Conservation (phyloP, 2,888 invertebrate species). For the Tanaodytes sp. region DNA sequence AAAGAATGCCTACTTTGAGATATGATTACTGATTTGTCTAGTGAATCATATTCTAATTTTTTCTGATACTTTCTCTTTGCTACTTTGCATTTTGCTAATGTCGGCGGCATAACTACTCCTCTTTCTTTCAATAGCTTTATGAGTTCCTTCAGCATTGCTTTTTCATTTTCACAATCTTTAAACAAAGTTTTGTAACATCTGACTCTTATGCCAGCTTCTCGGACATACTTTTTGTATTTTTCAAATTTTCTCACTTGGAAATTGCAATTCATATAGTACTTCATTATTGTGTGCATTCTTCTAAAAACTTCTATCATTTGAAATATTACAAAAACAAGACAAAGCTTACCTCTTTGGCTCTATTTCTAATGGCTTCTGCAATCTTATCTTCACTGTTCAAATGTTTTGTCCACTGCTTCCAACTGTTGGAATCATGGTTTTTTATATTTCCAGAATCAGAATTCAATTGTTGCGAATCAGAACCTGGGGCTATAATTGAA, state of each 20-base stretch:
- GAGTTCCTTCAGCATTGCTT: slow-evolving; percentile 59
- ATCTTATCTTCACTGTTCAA: too few relatives aligned
- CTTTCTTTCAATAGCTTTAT: slow-evolving; percentile 62
- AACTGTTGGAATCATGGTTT: too few relatives aligned
- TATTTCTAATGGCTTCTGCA: too few relatives aligned
- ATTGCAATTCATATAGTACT: background rate
- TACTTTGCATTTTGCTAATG: slow-evolving; percentile 65
- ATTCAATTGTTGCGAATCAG: too few relatives aligned
- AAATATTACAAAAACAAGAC: too few relatives aligned
- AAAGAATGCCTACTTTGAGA: slow-evolving; percentile 64
- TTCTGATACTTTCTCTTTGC: slow-evolving; percentile 60
- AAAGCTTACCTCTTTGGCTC: too few relatives aligned
- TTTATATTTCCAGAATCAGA: too few relatives aligned
- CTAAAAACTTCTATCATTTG: too few relatives aligned
- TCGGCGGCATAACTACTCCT: slow-evolving; percentile 64
- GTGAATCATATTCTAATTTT: slow-evolving; percentile 59
- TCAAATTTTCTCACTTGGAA: slow-evolving; percentile 61
- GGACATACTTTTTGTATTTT: slow-evolving; percentile 62
- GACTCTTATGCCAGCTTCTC: slow-evolving; percentile 62
- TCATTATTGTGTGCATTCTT: too few relatives aligned
- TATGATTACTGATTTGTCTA: slow-evolving; percentile 62
- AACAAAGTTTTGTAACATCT: slow-evolving; percentile 63
- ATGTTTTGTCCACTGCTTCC: too few relatives aligned
- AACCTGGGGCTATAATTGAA: too few relatives aligned
- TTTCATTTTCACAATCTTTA: slow-evolving; percentile 61